Evolutionary conservation across 2,797 vertebrate genomes (phyloP), one percentile per base, ranked within the genome.

Genomic region (Hydrocynus forskahlii): DNA sequence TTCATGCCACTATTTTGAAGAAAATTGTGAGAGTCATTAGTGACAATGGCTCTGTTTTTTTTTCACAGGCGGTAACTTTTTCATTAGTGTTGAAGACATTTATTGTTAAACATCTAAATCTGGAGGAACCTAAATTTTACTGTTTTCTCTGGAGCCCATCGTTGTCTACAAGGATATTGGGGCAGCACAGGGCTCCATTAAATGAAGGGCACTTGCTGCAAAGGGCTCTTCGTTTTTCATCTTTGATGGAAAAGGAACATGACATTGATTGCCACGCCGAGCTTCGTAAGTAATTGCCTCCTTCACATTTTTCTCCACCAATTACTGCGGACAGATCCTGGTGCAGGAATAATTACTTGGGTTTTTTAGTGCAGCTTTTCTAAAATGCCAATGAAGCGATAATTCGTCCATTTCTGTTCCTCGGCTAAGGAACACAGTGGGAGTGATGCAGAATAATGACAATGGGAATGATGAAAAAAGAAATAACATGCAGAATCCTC

Each of bases 221-320:
- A 23, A 59, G 57, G 21, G 57, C 57, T 59, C n/a, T 59, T 59
- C 7, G 57, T n/a, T 59, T 59, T n/a, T 23, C n/a, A 21, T 17
- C n/a, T 59, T 59, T 59, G 57, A 59, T 59, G n/a, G 57, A 59
- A 59, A 59, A 9, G n/a, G 57, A 59, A 59, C 23, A 23, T 59
- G n/a, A 21, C 57, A 59, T 59, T 59, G 57, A 59, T 59, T 59
- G 57, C 57, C 2, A 59, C 57, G 7, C 57, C 23, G 57, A 59
- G 57, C 57, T 23, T 5, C 23, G n/a, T 59, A 59, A 59, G 57
- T 59, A 59, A 59, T n/a, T 59, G 23, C 17, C 57, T 17, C 9
- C 10, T 7, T 59, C 21, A 21, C 19, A 59, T 21, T 59, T 21
- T 17, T 59, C 57, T 12, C n/a, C n/a, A 59, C 57, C 57, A 59